These are phyloP conservation scores for Magallana ariakensis DNA, from an alignment of 1,140 invertebrate genomes.

Conservation along the genomic window DNA sequence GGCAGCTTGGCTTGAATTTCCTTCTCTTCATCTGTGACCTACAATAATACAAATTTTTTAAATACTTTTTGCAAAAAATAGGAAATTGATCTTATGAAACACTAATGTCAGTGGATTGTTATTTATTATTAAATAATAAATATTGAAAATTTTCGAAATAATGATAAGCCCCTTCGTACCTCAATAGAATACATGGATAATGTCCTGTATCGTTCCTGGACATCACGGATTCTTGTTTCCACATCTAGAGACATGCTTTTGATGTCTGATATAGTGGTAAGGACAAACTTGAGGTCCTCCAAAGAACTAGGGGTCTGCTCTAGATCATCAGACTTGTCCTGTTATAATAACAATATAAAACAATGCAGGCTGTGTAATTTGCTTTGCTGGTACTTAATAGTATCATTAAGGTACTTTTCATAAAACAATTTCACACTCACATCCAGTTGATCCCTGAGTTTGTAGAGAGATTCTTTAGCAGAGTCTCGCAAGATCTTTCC, in stretches of 20 bases:
- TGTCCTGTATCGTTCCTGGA: conserved; percentile 82
- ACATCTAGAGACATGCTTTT: conserved; percentile 87
- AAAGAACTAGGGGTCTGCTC: conserved; percentile 83
- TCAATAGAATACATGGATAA: conserved; percentile 77
- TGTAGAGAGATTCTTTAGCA: conserved; percentile 74
- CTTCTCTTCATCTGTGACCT: conserved; percentile 76
- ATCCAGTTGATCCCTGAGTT: conserved; percentile 74
- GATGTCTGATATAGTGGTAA: conserved; percentile 89
- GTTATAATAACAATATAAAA: conserved; percentile 7
- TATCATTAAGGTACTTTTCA: too few relatives aligned
- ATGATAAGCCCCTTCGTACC: conserved; percentile 58
- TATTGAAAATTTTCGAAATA: too few relatives aligned
- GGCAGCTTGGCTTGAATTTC: conserved; percentile 70
- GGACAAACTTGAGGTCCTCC: conserved; percentile 90
- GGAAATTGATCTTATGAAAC: not conserved
- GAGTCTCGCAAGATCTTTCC: conserved; percentile 79
- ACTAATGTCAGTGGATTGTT: not conserved
- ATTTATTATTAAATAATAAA: too few relatives aligned
- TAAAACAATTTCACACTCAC: conserved; percentile 66
- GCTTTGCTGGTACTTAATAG: too few relatives aligned
- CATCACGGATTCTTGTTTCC: conserved; percentile 85
- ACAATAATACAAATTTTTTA: not conserved
- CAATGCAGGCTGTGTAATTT: too few relatives aligned
- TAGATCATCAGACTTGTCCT: conserved; percentile 79
- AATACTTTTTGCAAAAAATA: too few relatives aligned